Conservation (phyloP, 2,113 vertebrate genomes). For the Macquaria australasica region DNA sequence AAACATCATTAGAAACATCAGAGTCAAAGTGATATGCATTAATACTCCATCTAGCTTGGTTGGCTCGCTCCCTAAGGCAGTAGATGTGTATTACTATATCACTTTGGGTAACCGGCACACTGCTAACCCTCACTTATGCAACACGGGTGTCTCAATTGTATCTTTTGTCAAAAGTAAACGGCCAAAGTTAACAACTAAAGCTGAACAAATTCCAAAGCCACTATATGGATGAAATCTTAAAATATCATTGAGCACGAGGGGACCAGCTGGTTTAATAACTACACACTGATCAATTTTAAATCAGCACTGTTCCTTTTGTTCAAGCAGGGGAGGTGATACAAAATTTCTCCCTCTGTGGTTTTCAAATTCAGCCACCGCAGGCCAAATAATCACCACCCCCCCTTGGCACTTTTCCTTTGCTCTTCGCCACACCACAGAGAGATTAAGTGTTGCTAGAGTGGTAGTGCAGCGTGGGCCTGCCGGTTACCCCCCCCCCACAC, state of each 20-base stretch:
- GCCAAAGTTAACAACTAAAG: slow-evolving; percentile 17
- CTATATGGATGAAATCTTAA: not conserved
- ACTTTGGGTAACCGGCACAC: slow-evolving; percentile 98
- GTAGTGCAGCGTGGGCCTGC: slow-evolving; percentile 85
- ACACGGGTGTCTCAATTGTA: slow-evolving; percentile 7
- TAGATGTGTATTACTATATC: slow-evolving; percentile 98
- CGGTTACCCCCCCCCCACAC: slow-evolving; percentile 88
- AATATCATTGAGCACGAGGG: not conserved
- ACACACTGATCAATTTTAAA: slow-evolving; percentile 32
- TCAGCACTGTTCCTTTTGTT: slow-evolving; percentile 4
- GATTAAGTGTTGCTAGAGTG: slow-evolving; percentile 74
- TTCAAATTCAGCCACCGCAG: slow-evolving; percentile 14
- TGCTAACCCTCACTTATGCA: slow-evolving; percentile 82
- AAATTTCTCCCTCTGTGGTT: slow-evolving; percentile 26
- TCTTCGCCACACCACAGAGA: slow-evolving; percentile 21
- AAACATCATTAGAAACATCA: slow-evolving; percentile 73
- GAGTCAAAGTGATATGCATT: slow-evolving; percentile 93
- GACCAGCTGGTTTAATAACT: slow-evolving; percentile 38
- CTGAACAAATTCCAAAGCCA: slow-evolving; percentile 8
- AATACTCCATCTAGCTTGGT: slow-evolving; percentile 93
- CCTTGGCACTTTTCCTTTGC: slow-evolving; percentile 20
- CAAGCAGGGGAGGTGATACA: not conserved
- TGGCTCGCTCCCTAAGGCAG: slow-evolving; percentile 87
- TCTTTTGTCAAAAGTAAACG: slow-evolving; percentile 6
- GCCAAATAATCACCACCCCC: slow-evolving; percentile 3